Base-by-base conservation (phyloP, 2,113 vertebrate genomes). In the Monopterus albus region DNA sequence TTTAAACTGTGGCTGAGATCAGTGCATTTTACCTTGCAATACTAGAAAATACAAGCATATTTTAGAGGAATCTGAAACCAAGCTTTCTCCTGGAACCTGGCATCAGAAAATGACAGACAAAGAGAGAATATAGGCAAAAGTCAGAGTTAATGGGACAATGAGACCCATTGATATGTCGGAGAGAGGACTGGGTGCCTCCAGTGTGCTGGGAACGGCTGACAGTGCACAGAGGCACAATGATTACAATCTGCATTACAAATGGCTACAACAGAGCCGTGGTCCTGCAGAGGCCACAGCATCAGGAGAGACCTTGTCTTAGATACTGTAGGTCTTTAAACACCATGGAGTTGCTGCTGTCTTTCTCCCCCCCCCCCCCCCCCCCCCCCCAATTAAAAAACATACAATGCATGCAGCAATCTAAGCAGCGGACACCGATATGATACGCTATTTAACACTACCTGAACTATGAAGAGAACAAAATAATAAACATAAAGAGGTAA, bases 151-250 rank as follows among this genome's bases (percentile, higher is more conserved):
- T 12, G 10, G 45, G 81, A 92, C 90, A 92, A 91, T 87, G 88
- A 87, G 82, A 50, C 69, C 86, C 88, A 91, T 89, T 93, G 90
- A 92, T 83, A 72, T 35, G 65, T 56, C n/a, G 78, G 89, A 89
- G 91, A 89, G 80, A 76, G 89, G 77, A 81, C 88, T n/a, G 85
- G 85, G 85, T 85, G 81, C 69, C 88, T 85, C 90, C 76, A 72
- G 76, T 50, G 31, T 39, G 63, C 81, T 20, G 62, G 76, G 83
- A 70, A 59, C 52, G 50, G 76, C 82, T 87, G 78, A 88, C 68
- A 72, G 78, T 75, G 70, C 82, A 86, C 89, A 87, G 80, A 87
- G 79, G 66, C 72, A 81, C 86, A 79, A 53, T 79, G 84, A 91
- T 89, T 83, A 66, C 70, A 78, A 77, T 81, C 87, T 85, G 74